Evolutionary conservation across 2,113 vertebrate genomes (phyloP).

Genomic region (Psilopsiagon aymara): DNA sequence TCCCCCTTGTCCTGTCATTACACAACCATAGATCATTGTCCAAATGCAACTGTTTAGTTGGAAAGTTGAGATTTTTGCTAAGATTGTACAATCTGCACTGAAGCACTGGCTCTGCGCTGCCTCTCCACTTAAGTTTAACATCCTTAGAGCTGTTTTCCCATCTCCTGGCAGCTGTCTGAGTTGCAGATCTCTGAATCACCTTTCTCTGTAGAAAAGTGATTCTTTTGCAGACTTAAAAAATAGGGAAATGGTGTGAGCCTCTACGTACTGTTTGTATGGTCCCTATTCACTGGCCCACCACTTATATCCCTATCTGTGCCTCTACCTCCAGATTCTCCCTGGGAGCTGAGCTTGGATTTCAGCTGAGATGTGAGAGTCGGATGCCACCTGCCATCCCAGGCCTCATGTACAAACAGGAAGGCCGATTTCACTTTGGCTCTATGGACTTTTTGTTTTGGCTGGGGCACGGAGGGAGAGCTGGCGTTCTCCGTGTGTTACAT

Average conservation of each 20-base stretch:
- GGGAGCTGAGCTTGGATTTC: neutral
- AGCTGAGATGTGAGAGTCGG: neutral
- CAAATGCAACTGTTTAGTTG: neutral
- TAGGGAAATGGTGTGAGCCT: neutral
- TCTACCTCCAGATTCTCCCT: neutral
- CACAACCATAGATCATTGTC: neutral
- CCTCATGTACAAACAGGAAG: neutral
- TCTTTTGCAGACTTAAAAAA: neutral
- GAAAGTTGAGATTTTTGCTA: neutral
- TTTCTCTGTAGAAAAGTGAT: neutral
- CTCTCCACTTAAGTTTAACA: neutral
- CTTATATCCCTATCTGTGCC: neutral
- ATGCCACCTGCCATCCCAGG: neutral
- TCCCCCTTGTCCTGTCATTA: no score
- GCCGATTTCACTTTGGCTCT: neutral
- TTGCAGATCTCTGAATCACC: neutral
- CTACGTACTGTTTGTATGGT: fast-evolving
- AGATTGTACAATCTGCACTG: neutral
- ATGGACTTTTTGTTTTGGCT: slow-evolving; percentile 13
- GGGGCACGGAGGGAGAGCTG: neutral
- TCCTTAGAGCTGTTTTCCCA: neutral
- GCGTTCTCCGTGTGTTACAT: neutral
- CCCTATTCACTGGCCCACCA: fast-evolving
- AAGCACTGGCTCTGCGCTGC: neutral
- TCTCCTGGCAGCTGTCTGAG: neutral